Conservation (phyloP, 2,797 vertebrate species). For the Coreius guichenoti region DNA sequence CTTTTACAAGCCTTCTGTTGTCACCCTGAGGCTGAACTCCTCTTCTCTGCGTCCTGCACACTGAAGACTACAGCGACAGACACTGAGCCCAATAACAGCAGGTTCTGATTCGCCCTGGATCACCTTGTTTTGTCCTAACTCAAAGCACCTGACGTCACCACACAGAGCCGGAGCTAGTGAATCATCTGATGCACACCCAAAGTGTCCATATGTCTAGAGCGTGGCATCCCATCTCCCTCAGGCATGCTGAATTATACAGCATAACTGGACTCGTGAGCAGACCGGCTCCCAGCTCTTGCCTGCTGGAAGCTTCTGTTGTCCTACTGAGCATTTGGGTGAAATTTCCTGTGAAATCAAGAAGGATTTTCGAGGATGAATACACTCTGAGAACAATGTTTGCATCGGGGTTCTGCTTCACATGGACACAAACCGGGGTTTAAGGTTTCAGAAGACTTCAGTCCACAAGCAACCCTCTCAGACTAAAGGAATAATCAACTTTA, state of each 20-base stretch:
- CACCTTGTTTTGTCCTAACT: conserved; percentile 14
- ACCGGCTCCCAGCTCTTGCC: conserved; percentile 6
- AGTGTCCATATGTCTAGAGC: conserved; percentile 29
- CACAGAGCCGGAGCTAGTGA: conserved; percentile 8
- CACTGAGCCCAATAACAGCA: background rate
- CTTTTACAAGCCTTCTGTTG: conserved; percentile 36
- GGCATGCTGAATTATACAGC: conserved; percentile 33
- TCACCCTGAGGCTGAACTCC: conserved; percentile 3
- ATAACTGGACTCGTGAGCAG: conserved; percentile 30
- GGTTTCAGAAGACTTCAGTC: too few relatives aligned
- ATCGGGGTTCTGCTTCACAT: background rate
- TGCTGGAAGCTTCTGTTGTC: conserved; percentile 26
- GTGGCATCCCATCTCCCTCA: conserved; percentile 1
- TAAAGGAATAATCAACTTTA: background rate
- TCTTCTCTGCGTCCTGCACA: background rate
- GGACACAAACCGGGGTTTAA: background rate
- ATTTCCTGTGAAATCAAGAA: background rate
- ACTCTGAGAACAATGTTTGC: background rate
- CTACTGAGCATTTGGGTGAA: conserved; percentile 9
- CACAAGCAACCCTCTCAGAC: background rate
- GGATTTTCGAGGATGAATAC: background rate
- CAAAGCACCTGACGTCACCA: conserved; percentile 2
- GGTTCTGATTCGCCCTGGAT: background rate
- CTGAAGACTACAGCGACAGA: background rate
- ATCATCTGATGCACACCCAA: conserved; percentile 22